Evolutionary conservation across 2,797 vertebrate species (phyloP), one percentile per base, ranked within the genome.

Genomic region (Limnodromus scolopaceus): DNA sequence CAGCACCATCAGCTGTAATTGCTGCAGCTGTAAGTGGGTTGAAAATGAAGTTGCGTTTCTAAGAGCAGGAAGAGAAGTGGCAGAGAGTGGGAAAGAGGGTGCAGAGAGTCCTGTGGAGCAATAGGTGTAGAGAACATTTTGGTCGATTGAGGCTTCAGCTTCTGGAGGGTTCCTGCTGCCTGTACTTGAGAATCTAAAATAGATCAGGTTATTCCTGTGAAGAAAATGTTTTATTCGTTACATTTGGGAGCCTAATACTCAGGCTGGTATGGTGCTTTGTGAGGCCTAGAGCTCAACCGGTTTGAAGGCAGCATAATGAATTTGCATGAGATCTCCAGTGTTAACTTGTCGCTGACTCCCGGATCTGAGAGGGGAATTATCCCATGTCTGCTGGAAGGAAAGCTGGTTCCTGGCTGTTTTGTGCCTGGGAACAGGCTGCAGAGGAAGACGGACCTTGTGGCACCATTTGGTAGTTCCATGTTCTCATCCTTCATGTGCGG

Each of bases 21-120:
- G 92, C 92, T 78, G 61, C 84, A 92, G 95, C 94, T 94, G 71
- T 58, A 87, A 2, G 18, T 87, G 82, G 79, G 41, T 86, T 94
- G 91, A 30, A 84, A 93, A 92, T 86, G 58, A 95, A 90, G 74
- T 49, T 89, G 87, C 54, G 39, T 85, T 95, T 94, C 79, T 71
- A 17, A 65, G 41, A 71, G 82, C 84, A 89, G 57, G 41, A 78
- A 23, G 71, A 60, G 55, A 75, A 72, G 45, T 4, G 68, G 71
- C 82, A 87, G 68, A 64, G 71, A 64, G 48, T 51, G 24, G 49
- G 63, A 81, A 96, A 78, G 69, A 71, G 72, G 65, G 30, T 78
- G 57, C 51, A 46, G 84, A 87, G 72, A 69, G 46, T 71, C 69
- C 65, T 51, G 38, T 81, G 92, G 65, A 93, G 84, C 60, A 70